These are phyloP conservation scores for Cebus imitator DNA, from an alignment of 2,113 vertebrate genomes.

Conservation along the genomic window DNA sequence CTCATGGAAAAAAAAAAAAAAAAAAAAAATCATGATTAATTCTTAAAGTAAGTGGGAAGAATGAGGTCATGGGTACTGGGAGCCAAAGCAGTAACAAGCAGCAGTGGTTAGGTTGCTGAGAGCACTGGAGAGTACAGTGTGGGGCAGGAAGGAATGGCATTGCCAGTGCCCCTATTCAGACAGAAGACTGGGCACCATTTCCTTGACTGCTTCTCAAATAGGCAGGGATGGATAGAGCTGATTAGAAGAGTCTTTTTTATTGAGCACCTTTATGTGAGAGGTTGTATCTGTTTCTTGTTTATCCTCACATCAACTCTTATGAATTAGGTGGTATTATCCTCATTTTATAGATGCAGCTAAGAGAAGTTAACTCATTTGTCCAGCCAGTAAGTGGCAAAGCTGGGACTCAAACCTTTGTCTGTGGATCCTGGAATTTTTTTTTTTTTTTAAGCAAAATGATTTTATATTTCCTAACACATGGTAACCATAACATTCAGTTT, in stretches of 20 bases:
- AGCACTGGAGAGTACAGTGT: accelerated
- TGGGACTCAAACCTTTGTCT: not conserved
- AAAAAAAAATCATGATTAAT: not conserved
- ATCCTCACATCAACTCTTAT: not conserved
- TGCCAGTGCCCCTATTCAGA: not conserved
- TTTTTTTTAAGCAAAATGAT: conserved; percentile 53
- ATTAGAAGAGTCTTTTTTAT: not conserved
- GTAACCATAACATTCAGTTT: not conserved
- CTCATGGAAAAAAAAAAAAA: no score
- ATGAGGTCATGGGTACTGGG: not conserved
- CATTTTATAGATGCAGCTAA: not conserved
- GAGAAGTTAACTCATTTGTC: not conserved
- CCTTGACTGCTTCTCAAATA: not conserved
- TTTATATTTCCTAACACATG: conserved; percentile 76
- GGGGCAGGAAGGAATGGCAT: accelerated
- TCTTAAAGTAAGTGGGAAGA: not conserved
- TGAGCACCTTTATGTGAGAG: not conserved
- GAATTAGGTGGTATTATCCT: not conserved
- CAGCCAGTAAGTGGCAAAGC: not conserved
- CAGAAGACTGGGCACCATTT: not conserved
- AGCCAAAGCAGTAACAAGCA: not conserved
- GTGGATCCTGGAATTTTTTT: not conserved
- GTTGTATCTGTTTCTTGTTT: not conserved
- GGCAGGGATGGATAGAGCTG: not conserved
- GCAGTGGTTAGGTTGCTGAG: not conserved